A percentile compares a stretch with the other conserved stretches of the same genome.
These are phyloP conservation scores for Macrosoma leucophasiata DNA, from an alignment of 2,888 invertebrate genomes.

Conservation along the genomic window DNA sequence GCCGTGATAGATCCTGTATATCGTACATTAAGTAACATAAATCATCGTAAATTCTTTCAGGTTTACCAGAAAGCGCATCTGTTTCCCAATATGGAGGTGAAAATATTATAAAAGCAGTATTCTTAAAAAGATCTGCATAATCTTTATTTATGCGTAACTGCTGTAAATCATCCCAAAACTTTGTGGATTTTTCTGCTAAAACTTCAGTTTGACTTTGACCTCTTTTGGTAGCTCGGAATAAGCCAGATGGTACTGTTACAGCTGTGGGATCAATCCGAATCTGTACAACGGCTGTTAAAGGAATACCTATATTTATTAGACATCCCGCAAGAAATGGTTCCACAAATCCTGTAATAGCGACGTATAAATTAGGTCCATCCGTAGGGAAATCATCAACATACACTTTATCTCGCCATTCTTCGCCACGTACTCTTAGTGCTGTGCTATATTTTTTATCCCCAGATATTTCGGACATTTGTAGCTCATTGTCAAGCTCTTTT, in stretches of 20 bases:
- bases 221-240: conserved; percentile 47
- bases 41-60: conserved; percentile 67
- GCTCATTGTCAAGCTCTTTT: conserved; percentile 30
- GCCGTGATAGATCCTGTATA: conserved; percentile 66
- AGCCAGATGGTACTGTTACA: conserved; percentile 40
- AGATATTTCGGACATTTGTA: conserved; percentile 30
- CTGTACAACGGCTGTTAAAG: conserved; percentile 57
- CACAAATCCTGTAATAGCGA: conserved; percentile 69
- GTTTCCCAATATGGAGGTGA: conserved; percentile 53
- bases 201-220: conserved; percentile 57
- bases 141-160: conserved; percentile 43
- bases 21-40: conserved; percentile 70
- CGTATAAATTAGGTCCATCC: conserved; percentile 71
- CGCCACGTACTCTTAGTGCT: conserved; percentile 61
- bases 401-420: conserved; percentile 72
- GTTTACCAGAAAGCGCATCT: conserved; percentile 42
- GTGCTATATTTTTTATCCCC: conserved; percentile 67
- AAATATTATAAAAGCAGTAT: conserved; percentile 62
- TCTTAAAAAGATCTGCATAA: conserved; percentile 43
- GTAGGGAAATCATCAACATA: conserved; percentile 71
- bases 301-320: conserved; percentile 54
- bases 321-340: conserved; percentile 45
- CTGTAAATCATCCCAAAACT: conserved; percentile 60
- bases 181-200: conserved; percentile 40
- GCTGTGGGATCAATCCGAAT: conserved; percentile 46